A percentile compares a stretch with the other conserved stretches of the same genome.
phyloP scores from a whole-genome alignment of 2,113 vertebrate species.

The Lophius piscatorius region DNA sequence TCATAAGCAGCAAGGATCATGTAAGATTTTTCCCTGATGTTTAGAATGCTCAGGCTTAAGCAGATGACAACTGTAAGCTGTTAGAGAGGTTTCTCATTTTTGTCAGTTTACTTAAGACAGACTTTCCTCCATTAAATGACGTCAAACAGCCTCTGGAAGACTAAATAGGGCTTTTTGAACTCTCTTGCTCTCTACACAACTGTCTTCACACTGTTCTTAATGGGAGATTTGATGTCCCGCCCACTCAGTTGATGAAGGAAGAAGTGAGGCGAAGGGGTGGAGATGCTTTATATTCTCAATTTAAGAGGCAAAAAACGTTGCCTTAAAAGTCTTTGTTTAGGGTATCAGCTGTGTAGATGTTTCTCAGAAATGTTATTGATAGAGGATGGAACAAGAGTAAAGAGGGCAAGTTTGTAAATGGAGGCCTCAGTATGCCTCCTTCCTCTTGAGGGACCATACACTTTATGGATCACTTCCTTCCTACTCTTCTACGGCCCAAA shows the following conservation, averaged over 20 bases:
- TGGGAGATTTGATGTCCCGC: constrained; percentile 54
- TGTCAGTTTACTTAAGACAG: constrained; percentile 74
- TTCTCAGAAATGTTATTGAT: constrained; percentile 67
- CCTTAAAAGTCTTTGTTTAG: constrained; percentile 79
- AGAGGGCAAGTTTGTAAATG: constrained; percentile 58
- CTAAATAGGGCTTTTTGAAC: constrained; percentile 72
- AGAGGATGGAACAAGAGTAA: constrained; percentile 37
- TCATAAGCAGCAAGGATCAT: constrained; percentile 27
- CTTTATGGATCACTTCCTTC: constrained; percentile 68
- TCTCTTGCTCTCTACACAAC: constrained; percentile 54
- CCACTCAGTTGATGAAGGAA: constrained; percentile 39
- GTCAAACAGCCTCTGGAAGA: constrained; percentile 68
- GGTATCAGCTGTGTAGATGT: constrained; percentile 54
- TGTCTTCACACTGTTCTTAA: constrained; percentile 60
- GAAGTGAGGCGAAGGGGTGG: constrained; percentile 27
- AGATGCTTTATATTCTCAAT: constrained; percentile 63
- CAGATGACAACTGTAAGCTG: constrained; percentile 73
- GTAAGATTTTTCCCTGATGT: constrained; percentile 49
- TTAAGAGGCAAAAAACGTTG: constrained; percentile 55
- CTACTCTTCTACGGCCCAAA: constrained; percentile 46
- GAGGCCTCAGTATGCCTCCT: constrained; percentile 39
- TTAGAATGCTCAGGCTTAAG: constrained; percentile 67
- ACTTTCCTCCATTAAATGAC: constrained; percentile 73
- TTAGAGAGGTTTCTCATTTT: constrained; percentile 68
- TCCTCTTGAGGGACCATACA: constrained; percentile 61